phyloP scores from a whole-genome alignment of 64 coral and sea anemone genomes.

The Stylophora pistillata region DNA sequence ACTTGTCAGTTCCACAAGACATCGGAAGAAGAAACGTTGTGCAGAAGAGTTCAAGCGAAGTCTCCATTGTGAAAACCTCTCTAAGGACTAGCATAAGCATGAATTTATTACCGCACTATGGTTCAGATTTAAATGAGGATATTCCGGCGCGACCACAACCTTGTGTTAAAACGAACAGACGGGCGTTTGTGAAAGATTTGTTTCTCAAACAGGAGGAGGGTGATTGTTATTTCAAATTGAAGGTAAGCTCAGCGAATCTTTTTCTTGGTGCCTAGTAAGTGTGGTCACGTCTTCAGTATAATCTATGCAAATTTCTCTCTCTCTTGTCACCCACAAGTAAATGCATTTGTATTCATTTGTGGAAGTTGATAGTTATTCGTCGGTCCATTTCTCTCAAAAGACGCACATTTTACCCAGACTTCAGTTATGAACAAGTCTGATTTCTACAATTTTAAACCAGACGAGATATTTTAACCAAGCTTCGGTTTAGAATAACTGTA shows the following conservation, averaged over 20 bases:
- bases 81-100: neutral
- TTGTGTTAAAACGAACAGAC: neutral
- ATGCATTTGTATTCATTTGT: neutral
- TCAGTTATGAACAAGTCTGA: no score
- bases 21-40: neutral
- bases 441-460: no score
- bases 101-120: neutral
- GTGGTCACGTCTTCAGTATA: neutral
- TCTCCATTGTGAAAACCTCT: neutral
- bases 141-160: neutral
- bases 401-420: neutral
- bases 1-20: conserved; percentile 3
- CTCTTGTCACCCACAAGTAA: neutral
- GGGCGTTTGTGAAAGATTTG: conserved; percentile 19
- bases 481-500: no score
- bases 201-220: neutral
- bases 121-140: conserved; percentile 15
- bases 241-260: conserved; percentile 6
- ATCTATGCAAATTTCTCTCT: conserved; percentile 3
- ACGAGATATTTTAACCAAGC: no score
- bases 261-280: neutral
- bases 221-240: neutral
- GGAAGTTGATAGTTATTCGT: neutral
- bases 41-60: neutral
- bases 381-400: neutral